These are phyloP conservation scores for Streblospio benedicti DNA, from an alignment of 1,140 invertebrate genomes.

Conservation along the genomic window DNA sequence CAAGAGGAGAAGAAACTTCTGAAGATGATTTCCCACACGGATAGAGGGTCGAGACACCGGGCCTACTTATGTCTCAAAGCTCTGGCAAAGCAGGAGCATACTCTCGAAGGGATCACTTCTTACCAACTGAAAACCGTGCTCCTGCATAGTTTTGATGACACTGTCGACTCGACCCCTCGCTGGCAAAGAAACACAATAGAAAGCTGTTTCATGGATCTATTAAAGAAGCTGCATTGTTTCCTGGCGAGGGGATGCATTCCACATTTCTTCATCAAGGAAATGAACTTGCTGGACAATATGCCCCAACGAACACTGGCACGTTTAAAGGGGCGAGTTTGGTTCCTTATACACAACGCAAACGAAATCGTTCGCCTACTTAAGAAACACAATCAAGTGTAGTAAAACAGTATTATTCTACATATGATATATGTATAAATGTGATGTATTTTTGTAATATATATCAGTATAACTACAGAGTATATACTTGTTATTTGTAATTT, in stretches of 20 bases:
- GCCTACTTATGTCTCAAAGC: constrained; percentile 6
- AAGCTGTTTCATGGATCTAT: not conserved
- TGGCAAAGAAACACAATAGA: constrained; percentile 7
- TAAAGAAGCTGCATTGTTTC: not conserved
- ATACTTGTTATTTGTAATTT: too few species aligned
- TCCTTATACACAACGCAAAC: not conserved
- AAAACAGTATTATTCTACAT: too few species aligned
- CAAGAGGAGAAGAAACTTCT: not conserved
- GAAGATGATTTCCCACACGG: not conserved
- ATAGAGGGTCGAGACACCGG: not conserved
- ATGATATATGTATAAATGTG: too few species aligned
- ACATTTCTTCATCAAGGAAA: constrained; percentile 1
- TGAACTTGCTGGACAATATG: constrained; percentile 4
- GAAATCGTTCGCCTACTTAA: not conserved
- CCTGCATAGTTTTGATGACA: constrained; percentile 5
- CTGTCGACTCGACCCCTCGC: not conserved
- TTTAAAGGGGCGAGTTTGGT: not conserved
- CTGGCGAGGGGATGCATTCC: not conserved
- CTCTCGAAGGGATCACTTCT: constrained; percentile 3
- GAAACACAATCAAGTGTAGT: too few species aligned
- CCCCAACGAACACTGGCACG: not conserved
- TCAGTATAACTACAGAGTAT: too few species aligned
- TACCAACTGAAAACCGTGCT: constrained; percentile 13
- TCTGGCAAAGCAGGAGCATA: not conserved
- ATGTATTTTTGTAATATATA: too few species aligned